Conservation (phyloP, 2,797 vertebrate species). For the Chelon labrosus region DNA sequence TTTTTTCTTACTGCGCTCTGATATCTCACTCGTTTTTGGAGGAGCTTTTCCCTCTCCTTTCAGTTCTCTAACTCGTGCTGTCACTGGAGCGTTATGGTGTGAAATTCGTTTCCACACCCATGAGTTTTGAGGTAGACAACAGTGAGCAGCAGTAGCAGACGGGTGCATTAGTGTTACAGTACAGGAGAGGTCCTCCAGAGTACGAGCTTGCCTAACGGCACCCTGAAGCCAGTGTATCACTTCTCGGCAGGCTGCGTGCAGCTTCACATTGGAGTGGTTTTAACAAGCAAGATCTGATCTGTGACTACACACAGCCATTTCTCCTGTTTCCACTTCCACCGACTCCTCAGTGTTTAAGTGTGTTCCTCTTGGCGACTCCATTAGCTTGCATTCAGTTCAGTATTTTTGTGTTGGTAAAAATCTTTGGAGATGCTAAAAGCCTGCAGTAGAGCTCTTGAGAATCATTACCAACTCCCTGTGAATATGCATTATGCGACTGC, state of each 20-base stretch:
- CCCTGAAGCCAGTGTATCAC: constrained; percentile 45
- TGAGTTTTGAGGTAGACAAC: constrained; percentile 68
- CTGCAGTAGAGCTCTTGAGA: constrained; percentile 54
- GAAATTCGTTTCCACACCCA: constrained; percentile 72
- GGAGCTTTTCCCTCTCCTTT: constrained; percentile 58
- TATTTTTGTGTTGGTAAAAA: constrained; percentile 45
- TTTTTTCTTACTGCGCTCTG: constrained; percentile 70
- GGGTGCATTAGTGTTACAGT: constrained; percentile 64
- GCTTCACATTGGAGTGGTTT: constrained; percentile 46
- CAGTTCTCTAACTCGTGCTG: constrained; percentile 62
- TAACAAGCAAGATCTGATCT: constrained; percentile 42
- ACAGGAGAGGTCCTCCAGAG: constrained; percentile 63
- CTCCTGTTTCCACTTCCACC: constrained; percentile 33
- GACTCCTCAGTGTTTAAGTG: constrained; percentile 25
- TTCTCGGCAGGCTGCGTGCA: constrained; percentile 53
- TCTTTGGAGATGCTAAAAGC: constrained; percentile 58
- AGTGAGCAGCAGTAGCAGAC: constrained; percentile 69
- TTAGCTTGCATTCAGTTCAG: constrained; percentile 62
- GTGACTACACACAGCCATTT: constrained; percentile 41
- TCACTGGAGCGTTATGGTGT: constrained; percentile 69
- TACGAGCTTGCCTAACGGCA: constrained; percentile 52
- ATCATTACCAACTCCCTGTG: constrained; percentile 55
- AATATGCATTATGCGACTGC: constrained; percentile 53
- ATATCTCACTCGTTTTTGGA: constrained; percentile 62
- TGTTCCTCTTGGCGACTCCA: constrained; percentile 51